Base-by-base conservation (phyloP, 2,113 vertebrate genomes). In the Hemibates koningsi region DNA sequence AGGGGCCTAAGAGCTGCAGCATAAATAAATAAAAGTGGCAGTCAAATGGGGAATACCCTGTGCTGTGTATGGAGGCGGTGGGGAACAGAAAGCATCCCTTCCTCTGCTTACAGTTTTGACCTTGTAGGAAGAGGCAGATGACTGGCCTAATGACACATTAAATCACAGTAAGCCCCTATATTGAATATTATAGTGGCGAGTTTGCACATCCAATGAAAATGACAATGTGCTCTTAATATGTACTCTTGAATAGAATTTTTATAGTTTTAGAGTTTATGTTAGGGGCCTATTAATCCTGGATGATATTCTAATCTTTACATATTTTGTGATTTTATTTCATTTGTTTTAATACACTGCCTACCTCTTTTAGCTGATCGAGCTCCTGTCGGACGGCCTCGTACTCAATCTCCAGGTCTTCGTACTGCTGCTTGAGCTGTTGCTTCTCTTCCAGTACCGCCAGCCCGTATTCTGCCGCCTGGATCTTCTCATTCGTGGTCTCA, bases 391-490 rank as follows among this genome's bases (percentile, higher is more conserved):
- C 96, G 82, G 97, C 95, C 93, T 99, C 98, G 63, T 97, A 97
- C 86, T 99, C 98, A 80, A 97, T 89, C 96, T 99, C 98, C 93
- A 99, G 96, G 87, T 99, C 98, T 21, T 99, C 98, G 71, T 98
- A 98, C 90, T 98, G 98, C 95, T 98, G 97, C 76, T 99, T 98
- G 81, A 99, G 97, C 94, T 98, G 98, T 96, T 99, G 98, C 95
- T 99, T 99, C 96, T 99, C 98, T 96, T 99, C 98, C 91, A 99
- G 96, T 90, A 99, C 98, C 90, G 91, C 98, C 92, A 99, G 95
- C 66, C 98, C 98, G 83, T 99, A 99, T 94, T 99, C 98, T 45
- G 98, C 98, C 73, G 98, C 98, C 96, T 99, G 98, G 96, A 99
- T 99, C 97, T 99, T 99, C 96, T 99, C 97, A 52, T 97, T 97